Evolutionary conservation across 2,888 invertebrate species (phyloP).

Genomic region (Crepidodera aurea): DNA sequence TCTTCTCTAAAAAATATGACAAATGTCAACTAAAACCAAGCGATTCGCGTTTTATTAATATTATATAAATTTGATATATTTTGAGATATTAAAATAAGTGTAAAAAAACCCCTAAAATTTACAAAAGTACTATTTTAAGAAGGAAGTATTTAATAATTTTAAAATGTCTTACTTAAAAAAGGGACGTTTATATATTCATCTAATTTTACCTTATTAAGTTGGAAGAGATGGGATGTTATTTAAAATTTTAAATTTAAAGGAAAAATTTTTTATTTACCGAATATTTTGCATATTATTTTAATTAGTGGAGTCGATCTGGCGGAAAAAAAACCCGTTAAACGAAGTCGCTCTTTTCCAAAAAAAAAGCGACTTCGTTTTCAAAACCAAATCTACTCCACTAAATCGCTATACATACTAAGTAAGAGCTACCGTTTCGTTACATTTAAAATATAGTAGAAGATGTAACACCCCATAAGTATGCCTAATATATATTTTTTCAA

Average conservation of each 20-base stretch:
- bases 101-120: slow-evolving; percentile 1
- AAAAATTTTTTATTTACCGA: too few relatives aligned
- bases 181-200: neutral
- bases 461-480: slow-evolving; percentile 5
- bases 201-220: slow-evolving; percentile 3
- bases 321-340: too few relatives aligned
- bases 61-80: neutral
- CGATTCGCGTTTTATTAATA: too few relatives aligned
- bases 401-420: too few relatives aligned
- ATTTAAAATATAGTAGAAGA: neutral
- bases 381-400: too few relatives aligned
- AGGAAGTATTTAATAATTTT: slow-evolving; percentile 11
- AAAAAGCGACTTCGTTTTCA: too few relatives aligned
- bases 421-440: slow-evolving; percentile 4
- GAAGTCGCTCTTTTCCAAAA: too few relatives aligned
- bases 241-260: slow-evolving; percentile 1
- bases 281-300: too few relatives aligned
- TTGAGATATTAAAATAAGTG: slow-evolving; percentile 1
- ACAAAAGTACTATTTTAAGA: neutral
- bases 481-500: slow-evolving; percentile 3
- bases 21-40: too few relatives aligned
- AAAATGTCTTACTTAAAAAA: slow-evolving; percentile 11
- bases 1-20: too few relatives aligned
- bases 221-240: slow-evolving; percentile 20
- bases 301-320: too few relatives aligned